Base-by-base conservation (phyloP, 2,888 invertebrate species). In the Cremastobaeus sp. region DNA sequence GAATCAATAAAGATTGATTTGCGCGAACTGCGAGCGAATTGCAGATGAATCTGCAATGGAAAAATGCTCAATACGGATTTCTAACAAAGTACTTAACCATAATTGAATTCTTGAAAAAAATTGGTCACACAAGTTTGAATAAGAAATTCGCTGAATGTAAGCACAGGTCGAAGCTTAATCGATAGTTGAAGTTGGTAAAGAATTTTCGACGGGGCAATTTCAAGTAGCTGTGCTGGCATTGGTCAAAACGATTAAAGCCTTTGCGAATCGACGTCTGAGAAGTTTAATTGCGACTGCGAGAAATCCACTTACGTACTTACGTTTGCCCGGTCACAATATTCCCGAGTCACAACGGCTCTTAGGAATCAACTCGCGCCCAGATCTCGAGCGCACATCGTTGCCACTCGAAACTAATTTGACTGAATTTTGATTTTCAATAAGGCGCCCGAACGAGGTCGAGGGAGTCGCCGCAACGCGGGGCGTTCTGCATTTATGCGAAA, bases 401-500 rank as follows among this genome's bases (percentile, higher is more conserved):
- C 75, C 73, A 64, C 72, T 43, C 50, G 60, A 52, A 75, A 83
- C 83, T 84, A 85, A 85, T 85, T 84, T 81, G 78, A 79, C 79
- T 83, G 84, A 85, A 86, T 86, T 86, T 86, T 86, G 86, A 86
- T 86, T 86, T 85, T 86, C 86, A 86, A 86, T 86, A 85, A 86
- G 84, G 81, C 80, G 77, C 62, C 65, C 17, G 47, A 47, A 74
- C 65, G 50, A 72, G 37, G 55, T 55, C 54, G 59, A 48, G 52
- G 20, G 54, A 48, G 45, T 18, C 35, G 66, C 52, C 52, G 14
- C 43, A 60, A 60, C 30, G 52, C 43, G 43, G 72, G 43, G 70
- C 64, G 50, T 45, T 50, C 48, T 52, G 57, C 52, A 43, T 50
- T 71, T 62, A 54, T 15, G 43, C 50, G 37, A 59, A 43, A 21